These are phyloP conservation scores for Diplodus puntazzo DNA, from an alignment of 2,797 vertebrate species.

Conservation along the genomic window DNA sequence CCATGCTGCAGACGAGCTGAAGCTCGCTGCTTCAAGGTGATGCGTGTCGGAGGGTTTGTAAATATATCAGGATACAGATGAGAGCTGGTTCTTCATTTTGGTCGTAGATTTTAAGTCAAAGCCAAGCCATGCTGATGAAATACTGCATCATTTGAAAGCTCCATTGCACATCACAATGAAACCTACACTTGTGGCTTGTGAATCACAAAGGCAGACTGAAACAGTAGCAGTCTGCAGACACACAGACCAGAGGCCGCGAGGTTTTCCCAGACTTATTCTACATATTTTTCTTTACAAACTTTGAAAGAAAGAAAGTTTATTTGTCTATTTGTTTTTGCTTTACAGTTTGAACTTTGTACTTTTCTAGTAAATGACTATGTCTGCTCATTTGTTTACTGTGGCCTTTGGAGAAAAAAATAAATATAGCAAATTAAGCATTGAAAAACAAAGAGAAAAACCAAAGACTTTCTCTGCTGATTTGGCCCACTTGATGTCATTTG, in stretches of 20 bases:
- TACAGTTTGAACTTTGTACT: conserved; percentile 7
- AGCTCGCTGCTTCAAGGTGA: conserved; percentile 51
- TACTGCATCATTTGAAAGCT: conserved; percentile 44
- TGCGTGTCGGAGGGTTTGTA: conserved; percentile 17
- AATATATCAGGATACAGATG: neutral
- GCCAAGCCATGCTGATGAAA: conserved; percentile 23
- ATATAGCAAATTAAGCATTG: neutral
- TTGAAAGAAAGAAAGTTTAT: conserved; percentile 15
- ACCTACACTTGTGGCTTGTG: conserved; percentile 48
- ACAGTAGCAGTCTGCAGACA: conserved; percentile 32
- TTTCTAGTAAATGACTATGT: conserved; percentile 2
- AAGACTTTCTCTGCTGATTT: neutral
- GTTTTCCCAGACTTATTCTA: conserved; percentile 28
- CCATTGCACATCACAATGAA: conserved; percentile 50
- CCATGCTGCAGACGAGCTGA: conserved; percentile 56
- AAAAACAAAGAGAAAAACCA: conserved; percentile 11
- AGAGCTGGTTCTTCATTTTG: neutral
- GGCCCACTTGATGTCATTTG: neutral
- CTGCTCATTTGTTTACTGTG: conserved; percentile 17
- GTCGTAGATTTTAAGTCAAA: conserved; percentile 7
- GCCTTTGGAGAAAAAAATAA: conserved; percentile 8
- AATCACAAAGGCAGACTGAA: conserved; percentile 48
- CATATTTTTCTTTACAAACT: conserved; percentile 7
- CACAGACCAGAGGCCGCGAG: conserved; percentile 24
- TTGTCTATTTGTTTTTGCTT: conserved; percentile 27